phyloP scores from a whole-genome alignment of 2,113 vertebrate genomes.

The Nothoprocta perdicaria region DNA sequence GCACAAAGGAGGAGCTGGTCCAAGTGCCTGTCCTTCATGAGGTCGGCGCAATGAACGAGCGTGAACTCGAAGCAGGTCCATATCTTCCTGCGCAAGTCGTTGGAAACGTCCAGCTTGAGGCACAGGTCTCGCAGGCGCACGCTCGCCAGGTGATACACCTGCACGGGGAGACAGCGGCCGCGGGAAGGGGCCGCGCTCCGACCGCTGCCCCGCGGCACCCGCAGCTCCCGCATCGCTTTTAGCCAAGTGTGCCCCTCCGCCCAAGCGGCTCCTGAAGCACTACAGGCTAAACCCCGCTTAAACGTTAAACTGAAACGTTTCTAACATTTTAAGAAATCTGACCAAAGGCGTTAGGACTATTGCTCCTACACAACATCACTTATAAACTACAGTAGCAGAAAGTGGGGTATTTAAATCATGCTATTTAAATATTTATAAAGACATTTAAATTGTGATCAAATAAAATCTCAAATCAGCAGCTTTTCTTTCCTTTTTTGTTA shows the following conservation, averaged over 20 bases:
- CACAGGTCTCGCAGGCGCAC: slow-evolving; percentile 94
- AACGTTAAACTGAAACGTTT: neutral
- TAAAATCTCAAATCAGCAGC: neutral
- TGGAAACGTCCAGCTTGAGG: slow-evolving; percentile 88
- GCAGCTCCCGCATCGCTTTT: neutral
- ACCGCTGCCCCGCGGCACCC: too few relatives aligned
- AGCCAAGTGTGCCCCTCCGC: neutral
- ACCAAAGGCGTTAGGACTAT: neutral
- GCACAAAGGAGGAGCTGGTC: slow-evolving; percentile 96
- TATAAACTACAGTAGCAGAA: neutral
- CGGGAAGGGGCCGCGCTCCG: too few relatives aligned
- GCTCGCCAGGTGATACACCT: slow-evolving; percentile 96
- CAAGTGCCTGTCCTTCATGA: slow-evolving; percentile 93
- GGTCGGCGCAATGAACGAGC: slow-evolving; percentile 87
- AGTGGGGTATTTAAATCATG: neutral
- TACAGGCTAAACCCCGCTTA: neutral
- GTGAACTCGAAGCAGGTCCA: slow-evolving; percentile 96
- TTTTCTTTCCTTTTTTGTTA: neutral
- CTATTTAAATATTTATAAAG: too few relatives aligned
- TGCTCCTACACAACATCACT: neutral
- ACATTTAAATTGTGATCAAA: neutral
- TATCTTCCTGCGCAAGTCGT: slow-evolving; percentile 92
- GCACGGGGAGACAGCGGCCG: neutral
- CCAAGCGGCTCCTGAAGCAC: neutral
- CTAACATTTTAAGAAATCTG: neutral